Evolutionary conservation across 2,113 vertebrate species (phyloP).

Genomic region (Equus przewalskii): DNA sequence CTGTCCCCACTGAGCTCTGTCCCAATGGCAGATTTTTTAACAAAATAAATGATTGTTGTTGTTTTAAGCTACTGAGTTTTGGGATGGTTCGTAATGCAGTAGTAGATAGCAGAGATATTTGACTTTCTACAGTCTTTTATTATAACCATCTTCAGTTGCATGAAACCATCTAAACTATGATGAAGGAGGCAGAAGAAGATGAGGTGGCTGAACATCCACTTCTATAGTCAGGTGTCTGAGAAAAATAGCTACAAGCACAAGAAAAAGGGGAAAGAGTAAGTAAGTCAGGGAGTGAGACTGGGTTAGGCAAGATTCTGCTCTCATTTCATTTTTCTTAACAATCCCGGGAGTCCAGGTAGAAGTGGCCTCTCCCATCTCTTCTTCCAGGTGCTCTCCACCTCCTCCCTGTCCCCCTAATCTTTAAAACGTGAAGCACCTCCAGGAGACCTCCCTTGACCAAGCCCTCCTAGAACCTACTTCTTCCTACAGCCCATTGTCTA

Average conservation of each 20-base stretch:
- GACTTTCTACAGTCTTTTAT: not conserved
- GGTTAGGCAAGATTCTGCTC: not conserved
- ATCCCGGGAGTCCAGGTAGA: not conserved
- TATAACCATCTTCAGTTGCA: not conserved
- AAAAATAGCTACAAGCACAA: not conserved
- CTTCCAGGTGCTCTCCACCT: not conserved
- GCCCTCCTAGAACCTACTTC: not conserved
- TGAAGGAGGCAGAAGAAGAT: not conserved
- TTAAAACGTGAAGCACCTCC: not conserved
- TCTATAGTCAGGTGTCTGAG: not conserved
- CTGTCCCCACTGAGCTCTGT: not conserved
- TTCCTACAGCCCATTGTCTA: not conserved
- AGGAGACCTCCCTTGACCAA: not conserved
- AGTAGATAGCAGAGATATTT: not conserved
- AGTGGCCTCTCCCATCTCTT: not conserved
- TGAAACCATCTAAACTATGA: not conserved
- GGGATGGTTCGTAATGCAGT: not conserved
- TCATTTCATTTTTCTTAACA: not conserved
- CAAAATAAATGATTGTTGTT: not conserved
- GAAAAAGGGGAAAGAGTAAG: not conserved
- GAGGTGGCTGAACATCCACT: not conserved
- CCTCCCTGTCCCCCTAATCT: no score
- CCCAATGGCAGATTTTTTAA: not conserved
- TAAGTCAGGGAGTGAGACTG: not conserved
- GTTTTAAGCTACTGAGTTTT: not conserved